phyloP scores from a whole-genome alignment of 1,140 invertebrate genomes.

The Probaryconus sp. region DNA sequence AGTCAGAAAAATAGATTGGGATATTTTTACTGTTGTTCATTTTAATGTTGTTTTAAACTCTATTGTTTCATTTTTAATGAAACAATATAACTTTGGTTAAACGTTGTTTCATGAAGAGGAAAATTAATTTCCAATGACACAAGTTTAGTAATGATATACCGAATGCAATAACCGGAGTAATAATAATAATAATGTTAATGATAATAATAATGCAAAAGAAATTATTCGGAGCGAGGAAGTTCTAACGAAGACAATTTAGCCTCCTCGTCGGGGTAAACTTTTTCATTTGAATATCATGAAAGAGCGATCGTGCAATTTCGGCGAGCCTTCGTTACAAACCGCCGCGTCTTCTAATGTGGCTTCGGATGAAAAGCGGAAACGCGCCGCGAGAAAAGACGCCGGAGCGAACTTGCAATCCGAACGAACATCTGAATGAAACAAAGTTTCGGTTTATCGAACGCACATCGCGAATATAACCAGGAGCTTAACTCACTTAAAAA shows the following conservation, averaged over 20 bases:
- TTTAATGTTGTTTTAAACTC: too few species aligned
- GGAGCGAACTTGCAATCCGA: too few species aligned
- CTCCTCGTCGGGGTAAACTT: not conserved
- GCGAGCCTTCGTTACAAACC: not conserved
- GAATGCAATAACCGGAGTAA: not conserved
- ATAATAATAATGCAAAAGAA: too few species aligned
- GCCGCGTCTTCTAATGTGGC: constrained; percentile 2
- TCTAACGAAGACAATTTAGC: not conserved
- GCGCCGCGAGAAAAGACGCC: not conserved
- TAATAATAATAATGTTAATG: too few species aligned
- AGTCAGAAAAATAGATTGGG: too few species aligned
- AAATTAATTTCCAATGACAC: too few species aligned
- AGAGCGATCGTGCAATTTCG: constrained; percentile 2
- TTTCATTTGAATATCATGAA: constrained; percentile 6
- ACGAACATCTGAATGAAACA: not conserved
- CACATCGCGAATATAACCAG: not conserved
- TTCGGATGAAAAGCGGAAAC: not conserved
- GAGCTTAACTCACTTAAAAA: too few species aligned
- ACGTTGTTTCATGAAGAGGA: too few species aligned
- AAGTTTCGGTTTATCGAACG: constrained; percentile 5
- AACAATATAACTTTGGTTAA: too few species aligned
- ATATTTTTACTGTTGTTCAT: too few species aligned
- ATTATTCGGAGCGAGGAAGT: not conserved
- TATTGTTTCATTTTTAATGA: too few species aligned
- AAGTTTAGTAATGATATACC: not conserved